Evolutionary conservation across 2,797 vertebrate species (phyloP).

Genomic region (Lateolabrax maculatus): DNA sequence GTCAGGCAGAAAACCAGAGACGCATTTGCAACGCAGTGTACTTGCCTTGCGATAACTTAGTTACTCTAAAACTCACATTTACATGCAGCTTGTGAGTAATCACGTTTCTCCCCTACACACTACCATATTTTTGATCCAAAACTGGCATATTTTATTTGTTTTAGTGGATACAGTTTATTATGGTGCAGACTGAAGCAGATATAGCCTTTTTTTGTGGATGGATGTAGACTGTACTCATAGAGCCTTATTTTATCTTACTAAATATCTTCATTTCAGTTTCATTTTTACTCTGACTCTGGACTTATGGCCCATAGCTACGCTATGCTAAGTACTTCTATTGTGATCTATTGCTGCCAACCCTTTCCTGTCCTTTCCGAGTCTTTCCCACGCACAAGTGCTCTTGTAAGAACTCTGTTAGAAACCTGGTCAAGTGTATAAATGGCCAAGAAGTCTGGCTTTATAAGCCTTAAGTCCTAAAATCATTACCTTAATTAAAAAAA

Average conservation of each 20-base stretch:
- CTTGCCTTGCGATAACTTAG: neutral
- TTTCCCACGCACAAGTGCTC: neutral
- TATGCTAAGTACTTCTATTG: conserved; percentile 4
- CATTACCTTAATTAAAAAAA: neutral
- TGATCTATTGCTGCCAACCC: neutral
- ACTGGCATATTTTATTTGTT: neutral
- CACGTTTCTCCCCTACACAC: neutral
- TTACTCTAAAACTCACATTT: neutral
- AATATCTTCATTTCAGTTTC: neutral
- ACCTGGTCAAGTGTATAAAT: neutral
- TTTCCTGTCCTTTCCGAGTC: neutral
- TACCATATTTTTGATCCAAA: neutral
- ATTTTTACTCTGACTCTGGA: neutral
- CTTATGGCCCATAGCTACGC: neutral
- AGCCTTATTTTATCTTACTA: neutral
- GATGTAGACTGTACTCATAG: neutral
- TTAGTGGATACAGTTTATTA: neutral
- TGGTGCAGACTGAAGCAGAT: neutral
- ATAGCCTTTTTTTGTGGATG: no score
- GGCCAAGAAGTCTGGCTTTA: neutral
- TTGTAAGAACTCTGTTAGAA: neutral
- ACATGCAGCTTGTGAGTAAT: neutral
- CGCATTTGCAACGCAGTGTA: neutral
- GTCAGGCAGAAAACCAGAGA: neutral
- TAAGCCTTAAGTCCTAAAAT: neutral